Base-by-base conservation (phyloP, 2,888 invertebrate genomes). In the Ormyrus rosae region DNA sequence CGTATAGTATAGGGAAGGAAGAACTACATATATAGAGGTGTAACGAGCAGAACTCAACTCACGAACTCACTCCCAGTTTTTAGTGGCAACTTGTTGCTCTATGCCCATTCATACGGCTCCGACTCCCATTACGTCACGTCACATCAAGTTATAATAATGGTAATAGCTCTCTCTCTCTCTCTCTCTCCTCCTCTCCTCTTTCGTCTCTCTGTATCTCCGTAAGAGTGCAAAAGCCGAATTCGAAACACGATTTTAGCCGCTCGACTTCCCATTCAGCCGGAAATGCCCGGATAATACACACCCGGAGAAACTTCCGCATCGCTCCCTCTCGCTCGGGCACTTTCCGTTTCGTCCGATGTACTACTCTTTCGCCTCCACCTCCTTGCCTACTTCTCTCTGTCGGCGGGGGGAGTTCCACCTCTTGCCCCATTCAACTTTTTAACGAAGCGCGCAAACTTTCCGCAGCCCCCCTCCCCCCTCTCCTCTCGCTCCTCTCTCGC, bases 31-130 rank as follows among this genome's bases (percentile, higher is more conserved):
- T 34, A 90, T 90, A 90, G 90, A 90, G 88, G 90, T 90, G 90
- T 91, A 91, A 91, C 90, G 90, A 90, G 90, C 89, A 90, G 89
- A 90, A 90, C 90, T 90, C 90, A 89, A 91, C 90, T 91, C 90
- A 90, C 90, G 89, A 90, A 90, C 90, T 90, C 90, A 90, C 90
- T 90, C 90, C 88, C 90, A 90, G 90, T 90, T 91, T 91, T 91
- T 91, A 91, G 90, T 90, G 89, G 91, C 90, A 90, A 91, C 91
- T 91, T 91, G 91, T 91, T 91, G 74, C 78, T 89, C 89, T 89
- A 89, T 90, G 88, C 90, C 90, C 91, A 91, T 91, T 91, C 91
- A 91, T 90, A 91, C 90, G 87, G 89, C 89, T 90, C 90, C 89
- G 89, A 90, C 90, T 90, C 88, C 90, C 89, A 90, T 91, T 91